Evolutionary conservation across 1,140 invertebrate species (phyloP).

Genomic region (Acyrthosiphon pisum): DNA sequence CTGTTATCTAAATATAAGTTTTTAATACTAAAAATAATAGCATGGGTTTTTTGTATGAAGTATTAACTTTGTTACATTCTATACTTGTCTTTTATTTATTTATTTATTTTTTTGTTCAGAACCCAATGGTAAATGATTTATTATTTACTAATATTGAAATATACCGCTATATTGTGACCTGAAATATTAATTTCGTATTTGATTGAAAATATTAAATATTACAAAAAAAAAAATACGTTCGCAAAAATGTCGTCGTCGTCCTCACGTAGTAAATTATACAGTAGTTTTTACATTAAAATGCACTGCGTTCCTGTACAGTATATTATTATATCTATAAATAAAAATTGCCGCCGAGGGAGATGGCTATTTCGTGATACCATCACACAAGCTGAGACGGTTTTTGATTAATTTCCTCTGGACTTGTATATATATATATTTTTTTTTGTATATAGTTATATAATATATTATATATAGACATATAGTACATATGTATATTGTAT

Average conservation of each 20-base stretch:
- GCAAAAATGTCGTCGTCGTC: neutral
- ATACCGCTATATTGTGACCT: neutral
- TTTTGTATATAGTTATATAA: too few species aligned
- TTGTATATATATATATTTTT: neutral
- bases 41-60: neutral
- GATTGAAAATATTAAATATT: neutral
- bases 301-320: neutral
- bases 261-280: neutral
- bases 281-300: constrained; percentile 9
- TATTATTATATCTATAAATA: neutral
- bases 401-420: neutral
- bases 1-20: neutral
- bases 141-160: neutral
- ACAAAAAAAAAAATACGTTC: neutral
- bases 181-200: constrained; percentile 16
- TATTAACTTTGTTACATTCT: neutral
- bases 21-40: neutral
- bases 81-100: neutral
- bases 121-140: constrained; percentile 10
- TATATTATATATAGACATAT: too few species aligned
- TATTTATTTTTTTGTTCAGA: neutral
- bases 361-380: neutral
- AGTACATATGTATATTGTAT: too few species aligned
- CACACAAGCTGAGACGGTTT: neutral
- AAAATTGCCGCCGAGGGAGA: neutral